phyloP scores from a whole-genome alignment of 2,888 invertebrate genomes.

The Erebia aethiops region DNA sequence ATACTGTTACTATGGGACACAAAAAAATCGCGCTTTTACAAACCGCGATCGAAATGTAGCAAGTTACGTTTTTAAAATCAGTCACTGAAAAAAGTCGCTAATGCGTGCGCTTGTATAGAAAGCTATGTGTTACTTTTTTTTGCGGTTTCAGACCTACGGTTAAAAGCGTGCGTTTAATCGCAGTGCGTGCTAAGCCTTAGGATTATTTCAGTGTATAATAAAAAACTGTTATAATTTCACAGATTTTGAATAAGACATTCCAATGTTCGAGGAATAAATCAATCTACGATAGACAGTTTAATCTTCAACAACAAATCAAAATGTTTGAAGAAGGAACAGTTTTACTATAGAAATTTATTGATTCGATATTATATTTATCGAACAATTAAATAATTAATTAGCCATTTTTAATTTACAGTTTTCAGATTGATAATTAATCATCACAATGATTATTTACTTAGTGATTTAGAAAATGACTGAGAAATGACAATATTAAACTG shows the following conservation, averaged over 20 bases:
- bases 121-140: too few relatives aligned
- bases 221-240: constrained; percentile 16
- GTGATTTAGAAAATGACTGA: constrained; percentile 69
- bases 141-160: too few relatives aligned
- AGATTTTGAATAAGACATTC: constrained; percentile 14
- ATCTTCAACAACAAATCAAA: neutral
- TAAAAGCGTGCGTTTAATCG: too few relatives aligned
- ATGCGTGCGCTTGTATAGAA: too few relatives aligned
- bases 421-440: neutral
- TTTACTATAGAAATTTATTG: neutral
- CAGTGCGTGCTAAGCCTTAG: too few relatives aligned
- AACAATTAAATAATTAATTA: neutral
- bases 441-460: constrained; percentile 30
- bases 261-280: constrained; percentile 2
- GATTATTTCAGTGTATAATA: constrained; percentile 10
- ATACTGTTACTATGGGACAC: too few relatives aligned
- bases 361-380: neutral
- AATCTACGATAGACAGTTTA: too few relatives aligned
- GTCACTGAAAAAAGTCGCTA: too few relatives aligned
- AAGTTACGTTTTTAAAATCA: too few relatives aligned
- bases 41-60: too few relatives aligned
- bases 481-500: constrained; percentile 74
- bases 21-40: too few relatives aligned
- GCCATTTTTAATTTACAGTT: neutral
- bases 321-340: neutral